These are phyloP conservation scores for Agonopterix arenella DNA, from an alignment of 2,888 invertebrate genomes.

Conservation along the genomic window DNA sequence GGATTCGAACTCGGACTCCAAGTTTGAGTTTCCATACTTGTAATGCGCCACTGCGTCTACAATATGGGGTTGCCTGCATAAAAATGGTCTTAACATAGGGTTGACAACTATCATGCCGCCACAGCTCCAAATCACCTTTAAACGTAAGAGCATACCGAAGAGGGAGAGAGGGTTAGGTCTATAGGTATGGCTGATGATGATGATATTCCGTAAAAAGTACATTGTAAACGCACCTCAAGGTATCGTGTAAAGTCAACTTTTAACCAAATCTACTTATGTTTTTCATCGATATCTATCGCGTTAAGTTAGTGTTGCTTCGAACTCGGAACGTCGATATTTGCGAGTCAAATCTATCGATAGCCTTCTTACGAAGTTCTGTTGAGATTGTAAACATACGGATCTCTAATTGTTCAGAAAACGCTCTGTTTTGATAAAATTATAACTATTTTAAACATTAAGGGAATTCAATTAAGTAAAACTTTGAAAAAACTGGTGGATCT, in stretches of 20 bases:
- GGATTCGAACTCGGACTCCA: not conserved
- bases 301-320: conserved; percentile 17
- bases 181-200: no score
- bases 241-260: conserved; percentile 42
- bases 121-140: no score
- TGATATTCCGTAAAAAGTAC: not conserved
- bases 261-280: conserved; percentile 52
- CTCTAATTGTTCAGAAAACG: not conserved
- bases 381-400: conserved; percentile 26
- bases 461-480: not conserved
- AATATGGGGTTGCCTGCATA: no score
- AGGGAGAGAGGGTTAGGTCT: no score
- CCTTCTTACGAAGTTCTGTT: conserved; percentile 2
- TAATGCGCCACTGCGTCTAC: not conserved
- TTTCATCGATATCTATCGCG: conserved; percentile 43
- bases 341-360: conserved; percentile 17
- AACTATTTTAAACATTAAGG: not conserved
- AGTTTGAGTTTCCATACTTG: no score
- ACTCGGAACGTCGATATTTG: conserved; percentile 13
- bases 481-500: not conserved
- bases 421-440: not conserved
- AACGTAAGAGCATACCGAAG: no score
- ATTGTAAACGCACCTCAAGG: conserved; percentile 18
- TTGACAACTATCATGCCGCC: no score
- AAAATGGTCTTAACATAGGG: no score